These are phyloP conservation scores for Callosobruchus maculatus DNA, from an alignment of 2,888 invertebrate species.

Conservation along the genomic window DNA sequence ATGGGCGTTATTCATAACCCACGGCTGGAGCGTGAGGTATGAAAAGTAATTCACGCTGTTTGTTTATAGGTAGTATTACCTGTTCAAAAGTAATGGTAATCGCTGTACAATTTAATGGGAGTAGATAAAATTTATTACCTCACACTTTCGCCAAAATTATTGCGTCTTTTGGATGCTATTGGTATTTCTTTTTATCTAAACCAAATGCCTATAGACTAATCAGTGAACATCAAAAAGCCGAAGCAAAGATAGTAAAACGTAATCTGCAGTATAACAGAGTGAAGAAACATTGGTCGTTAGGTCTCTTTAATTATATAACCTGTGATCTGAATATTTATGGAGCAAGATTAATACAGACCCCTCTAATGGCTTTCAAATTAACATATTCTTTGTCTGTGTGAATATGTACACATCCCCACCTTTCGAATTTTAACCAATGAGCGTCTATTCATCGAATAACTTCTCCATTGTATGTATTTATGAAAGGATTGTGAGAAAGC, in stretches of 20 bases:
- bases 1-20: too few relatives aligned
- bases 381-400: not conserved
- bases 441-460: not conserved
- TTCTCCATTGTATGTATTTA: not conserved
- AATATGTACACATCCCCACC: not conserved
- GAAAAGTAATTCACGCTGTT: too few relatives aligned
- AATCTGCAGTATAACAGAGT: not conserved
- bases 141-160: not conserved
- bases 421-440: not conserved
- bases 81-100: too few relatives aligned
- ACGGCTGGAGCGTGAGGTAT: too few relatives aligned
- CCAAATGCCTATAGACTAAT: not conserved
- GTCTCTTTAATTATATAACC: not conserved
- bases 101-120: too few relatives aligned
- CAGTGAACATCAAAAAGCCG: not conserved
- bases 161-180: not conserved
- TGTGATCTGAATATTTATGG: not conserved
- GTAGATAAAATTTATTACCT: too few relatives aligned
- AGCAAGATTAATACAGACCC: not conserved
- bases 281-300: not conserved
- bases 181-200: not conserved
- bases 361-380: not conserved
- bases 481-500: not conserved
- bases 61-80: too few relatives aligned
- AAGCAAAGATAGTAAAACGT: not conserved